phyloP scores from a whole-genome alignment of 2,113 vertebrate species.

The Pseudopipra pipra region DNA sequence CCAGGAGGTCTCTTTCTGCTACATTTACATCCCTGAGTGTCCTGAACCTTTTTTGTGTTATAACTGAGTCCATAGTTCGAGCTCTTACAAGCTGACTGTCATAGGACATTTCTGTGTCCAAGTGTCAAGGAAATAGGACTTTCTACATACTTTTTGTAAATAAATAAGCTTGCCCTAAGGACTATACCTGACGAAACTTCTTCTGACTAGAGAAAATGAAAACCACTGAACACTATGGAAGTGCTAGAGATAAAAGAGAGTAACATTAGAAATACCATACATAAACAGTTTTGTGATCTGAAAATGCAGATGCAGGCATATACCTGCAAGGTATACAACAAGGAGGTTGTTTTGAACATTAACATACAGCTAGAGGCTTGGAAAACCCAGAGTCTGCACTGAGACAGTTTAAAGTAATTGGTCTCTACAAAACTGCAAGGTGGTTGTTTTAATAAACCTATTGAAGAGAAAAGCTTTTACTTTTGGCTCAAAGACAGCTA shows the following conservation, averaged over 20 bases:
- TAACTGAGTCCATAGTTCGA: background rate
- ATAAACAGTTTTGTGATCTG: background rate
- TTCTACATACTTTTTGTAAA: background rate
- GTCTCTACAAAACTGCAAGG: background rate
- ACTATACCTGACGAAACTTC: background rate
- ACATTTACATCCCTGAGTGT: background rate
- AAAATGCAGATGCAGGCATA: background rate
- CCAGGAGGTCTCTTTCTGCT: background rate
- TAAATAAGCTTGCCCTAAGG: background rate
- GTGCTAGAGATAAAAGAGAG: background rate
- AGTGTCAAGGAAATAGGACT: background rate
- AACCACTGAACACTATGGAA: background rate
- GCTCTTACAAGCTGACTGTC: background rate
- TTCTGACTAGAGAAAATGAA: background rate
- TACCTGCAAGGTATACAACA: background rate
- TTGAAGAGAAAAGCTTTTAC: background rate
- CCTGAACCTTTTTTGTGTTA: background rate
- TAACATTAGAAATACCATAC: background rate
- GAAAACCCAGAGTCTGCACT: background rate
- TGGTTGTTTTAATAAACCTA: background rate
- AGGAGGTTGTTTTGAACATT: background rate
- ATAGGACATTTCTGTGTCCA: background rate
- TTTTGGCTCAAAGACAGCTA: background rate
- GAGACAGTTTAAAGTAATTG: background rate
- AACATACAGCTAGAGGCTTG: background rate